Base-by-base conservation (phyloP, 2,888 invertebrate genomes). In the Drosophila multiciliata region DNA sequence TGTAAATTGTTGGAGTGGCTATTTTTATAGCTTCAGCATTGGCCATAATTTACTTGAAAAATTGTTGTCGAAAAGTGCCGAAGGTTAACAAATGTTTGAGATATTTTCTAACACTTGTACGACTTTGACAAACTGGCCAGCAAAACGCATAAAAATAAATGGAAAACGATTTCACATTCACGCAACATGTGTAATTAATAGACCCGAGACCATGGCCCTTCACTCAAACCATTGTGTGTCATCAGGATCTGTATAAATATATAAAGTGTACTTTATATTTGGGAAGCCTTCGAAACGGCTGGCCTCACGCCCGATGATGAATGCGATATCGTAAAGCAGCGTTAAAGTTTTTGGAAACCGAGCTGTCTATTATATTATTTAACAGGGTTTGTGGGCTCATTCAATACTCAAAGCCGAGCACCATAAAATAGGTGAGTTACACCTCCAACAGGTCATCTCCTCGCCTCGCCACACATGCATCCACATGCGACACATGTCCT, bases 351-450 rank as follows among this genome's bases (percentile, higher is more conserved):
- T 74, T 66, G 58, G 67, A 63, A 64, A 66, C 73, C 55, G 55
- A 82, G 84, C 82, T 85, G 82, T 86, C 84, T 79, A 82, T 85
- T 85, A 81, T 86, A 82, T 86, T 86, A 85, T 85, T 84, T 79
- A 85, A 79, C 84, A 68, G 67, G 60, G 67, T 73, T 63, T 62
- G 53, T 48, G 40, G 53, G 52, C 42, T 68, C 66, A 54, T 40
- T 54, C 62, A 60, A 73, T 68, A 62, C 35, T 63, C 49, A 66
- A 66, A 64, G 60, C 57, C 42, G 20, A 42, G 40, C 49, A 40
- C 71, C 78, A 75, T 80, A 71, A 77, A 77, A 79, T 68, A 55
- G 75, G 55, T 69, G 35, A 66, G 55, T 54, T 53, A 58, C 4
- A 6, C 45, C 26, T 42, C 9, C 23, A 45, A 45, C 45, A 45